phyloP scores from a whole-genome alignment of 2,113 vertebrate genomes.

The Hemiprocne comata region DNA sequence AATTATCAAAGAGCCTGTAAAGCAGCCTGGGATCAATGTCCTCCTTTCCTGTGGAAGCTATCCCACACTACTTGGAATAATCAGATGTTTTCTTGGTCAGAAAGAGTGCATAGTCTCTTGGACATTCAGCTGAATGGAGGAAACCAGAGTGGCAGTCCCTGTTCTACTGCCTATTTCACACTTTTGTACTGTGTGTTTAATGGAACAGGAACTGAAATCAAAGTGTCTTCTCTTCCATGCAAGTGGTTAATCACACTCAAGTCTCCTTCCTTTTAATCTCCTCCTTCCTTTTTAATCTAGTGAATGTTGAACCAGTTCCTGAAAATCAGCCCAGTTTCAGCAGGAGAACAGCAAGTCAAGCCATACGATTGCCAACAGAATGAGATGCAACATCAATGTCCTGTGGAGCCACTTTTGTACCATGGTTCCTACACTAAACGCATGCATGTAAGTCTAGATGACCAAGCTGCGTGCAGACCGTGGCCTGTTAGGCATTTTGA shows the following conservation, averaged over 20 bases:
- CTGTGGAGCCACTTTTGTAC: neutral
- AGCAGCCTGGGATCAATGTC: neutral
- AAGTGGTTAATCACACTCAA: neutral
- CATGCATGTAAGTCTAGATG: neutral
- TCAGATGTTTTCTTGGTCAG: neutral
- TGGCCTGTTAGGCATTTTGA: neutral
- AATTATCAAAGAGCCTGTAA: neutral
- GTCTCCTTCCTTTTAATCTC: neutral
- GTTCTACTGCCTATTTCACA: neutral
- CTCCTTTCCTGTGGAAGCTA: neutral
- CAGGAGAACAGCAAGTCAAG: neutral
- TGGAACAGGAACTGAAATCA: neutral
- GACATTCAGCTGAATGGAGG: neutral
- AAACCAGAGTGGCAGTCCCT: neutral
- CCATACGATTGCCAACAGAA: neutral
- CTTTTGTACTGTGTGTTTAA: neutral
- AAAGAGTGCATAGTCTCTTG: neutral
- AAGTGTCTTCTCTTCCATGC: neutral
- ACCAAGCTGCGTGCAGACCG: neutral
- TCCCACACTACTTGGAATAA: neutral
- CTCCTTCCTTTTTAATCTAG: neutral
- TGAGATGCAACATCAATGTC: fast-evolving
- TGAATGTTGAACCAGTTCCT: neutral
- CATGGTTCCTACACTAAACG: neutral
- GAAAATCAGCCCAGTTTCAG: neutral